Evolutionary conservation across 2,113 vertebrate species (phyloP).

Genomic region (Microcebus jonahi): DNA sequence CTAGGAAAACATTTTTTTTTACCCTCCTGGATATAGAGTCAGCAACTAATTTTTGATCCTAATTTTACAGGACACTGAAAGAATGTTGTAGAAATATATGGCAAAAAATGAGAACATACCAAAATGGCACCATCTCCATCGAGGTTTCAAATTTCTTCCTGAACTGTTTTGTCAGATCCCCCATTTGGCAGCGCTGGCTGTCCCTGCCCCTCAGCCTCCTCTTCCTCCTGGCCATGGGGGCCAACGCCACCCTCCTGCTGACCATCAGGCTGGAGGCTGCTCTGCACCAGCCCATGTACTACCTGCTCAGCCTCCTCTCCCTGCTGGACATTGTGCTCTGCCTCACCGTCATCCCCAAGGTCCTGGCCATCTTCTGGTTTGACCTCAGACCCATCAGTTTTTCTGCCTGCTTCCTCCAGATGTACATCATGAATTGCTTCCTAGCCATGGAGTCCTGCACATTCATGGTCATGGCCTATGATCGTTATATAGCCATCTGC

Average conservation of each 20-base stretch:
- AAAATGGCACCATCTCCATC: neutral
- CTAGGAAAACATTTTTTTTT: neutral
- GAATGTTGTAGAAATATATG: neutral
- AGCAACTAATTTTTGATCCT: neutral
- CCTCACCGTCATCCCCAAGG: slow-evolving; percentile 68
- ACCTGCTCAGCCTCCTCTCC: slow-evolving; percentile 72
- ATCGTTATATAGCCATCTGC: neutral
- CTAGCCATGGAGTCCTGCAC: slow-evolving; percentile 57
- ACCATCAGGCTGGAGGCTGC: neutral
- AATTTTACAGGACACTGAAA: slow-evolving; percentile 39
- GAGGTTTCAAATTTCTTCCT: slow-evolving; percentile 58
- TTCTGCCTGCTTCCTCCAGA: slow-evolving; percentile 46
- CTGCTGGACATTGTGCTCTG: slow-evolving; percentile 78
- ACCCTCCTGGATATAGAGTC: neutral
- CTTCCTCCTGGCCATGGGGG: slow-evolving; percentile 32
- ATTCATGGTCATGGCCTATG: neutral
- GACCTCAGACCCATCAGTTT: slow-evolving; percentile 35
- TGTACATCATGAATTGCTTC: slow-evolving; percentile 64
- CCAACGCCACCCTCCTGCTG: neutral
- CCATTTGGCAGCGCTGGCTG: neutral
- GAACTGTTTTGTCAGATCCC: slow-evolving; percentile 62
- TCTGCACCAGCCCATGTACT: slow-evolving; percentile 42
- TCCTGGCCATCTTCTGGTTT: slow-evolving; percentile 78
- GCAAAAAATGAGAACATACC: neutral
- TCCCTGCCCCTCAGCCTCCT: slow-evolving; percentile 42